Evolutionary conservation across 2,888 invertebrate species (phyloP), one percentile per base, ranked within the genome.

Genomic region (Charanyca ferruginea): DNA sequence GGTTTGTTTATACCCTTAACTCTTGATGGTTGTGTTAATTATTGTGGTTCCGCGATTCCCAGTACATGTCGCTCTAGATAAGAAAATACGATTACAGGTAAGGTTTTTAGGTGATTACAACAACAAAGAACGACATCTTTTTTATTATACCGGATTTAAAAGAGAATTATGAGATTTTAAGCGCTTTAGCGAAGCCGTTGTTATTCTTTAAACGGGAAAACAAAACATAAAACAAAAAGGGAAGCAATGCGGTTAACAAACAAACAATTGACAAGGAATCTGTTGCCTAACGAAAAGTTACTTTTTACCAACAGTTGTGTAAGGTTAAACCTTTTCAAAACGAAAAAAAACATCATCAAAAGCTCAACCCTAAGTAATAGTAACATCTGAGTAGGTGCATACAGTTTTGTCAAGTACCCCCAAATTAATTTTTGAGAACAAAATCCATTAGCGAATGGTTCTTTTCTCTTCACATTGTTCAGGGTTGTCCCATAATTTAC

Each of bases 381-480:
- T 86, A 85, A 86, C 77, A 68, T 83, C 84, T 90, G 89, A 94
- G 94, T 93, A 91, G 93, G 91, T 93, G 93, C 87, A 90, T 92
- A 93, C 93, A 91, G 88, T 91, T 91, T 91, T 89, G 91, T 93
- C 89, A 88, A 93, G 93, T 93, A 94, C 94, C 94, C 80, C 94
- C 92, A 93, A 94, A 95, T 94, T 94, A 94, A 94, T 94, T 93
- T 94, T 93, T 92, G 91, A 93, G 93, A 95, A 94, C 93, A 94
- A 93, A 94, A 94, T 94, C 92, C 94, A 95, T 95, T 95, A 94
- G 94, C 90, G 93, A 92, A 92, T 93, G 89, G 89, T 87, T 85
- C 85, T 92, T 94, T 93, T 93, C 92, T 93, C 88, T 85, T 87
- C 80, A 77, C 86, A 89, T 95, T 94, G 94, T 95, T 90, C 91